These are phyloP conservation scores for Yponomeuta cagnagella DNA, from an alignment of 2,888 invertebrate genomes.

Conservation along the genomic window DNA sequence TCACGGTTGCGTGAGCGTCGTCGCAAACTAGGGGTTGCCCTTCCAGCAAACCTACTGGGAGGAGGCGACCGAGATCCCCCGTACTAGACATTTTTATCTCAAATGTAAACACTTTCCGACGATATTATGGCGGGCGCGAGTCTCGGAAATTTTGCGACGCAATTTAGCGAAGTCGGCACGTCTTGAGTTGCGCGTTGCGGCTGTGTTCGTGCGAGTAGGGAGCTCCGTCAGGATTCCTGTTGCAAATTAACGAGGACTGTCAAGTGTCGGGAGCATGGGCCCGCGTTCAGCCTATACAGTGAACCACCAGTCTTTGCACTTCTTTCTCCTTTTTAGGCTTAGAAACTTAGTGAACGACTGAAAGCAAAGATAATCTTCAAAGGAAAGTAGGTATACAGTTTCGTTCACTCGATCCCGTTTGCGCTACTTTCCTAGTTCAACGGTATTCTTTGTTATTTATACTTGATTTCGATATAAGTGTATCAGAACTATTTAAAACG, in stretches of 20 bases:
- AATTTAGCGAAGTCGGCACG: slow-evolving; percentile 12
- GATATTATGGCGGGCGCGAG: slow-evolving; percentile 32
- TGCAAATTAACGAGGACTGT: slow-evolving; percentile 67
- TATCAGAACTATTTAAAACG: no score
- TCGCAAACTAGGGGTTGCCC: background rate
- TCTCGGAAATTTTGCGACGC: slow-evolving; percentile 27
- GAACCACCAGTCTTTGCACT: background rate
- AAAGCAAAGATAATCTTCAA: no score
- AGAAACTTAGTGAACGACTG: no score
- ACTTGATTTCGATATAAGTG: no score
- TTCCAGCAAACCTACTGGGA: slow-evolving; percentile 38
- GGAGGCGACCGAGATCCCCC: slow-evolving; percentile 22
- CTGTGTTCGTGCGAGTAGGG: background rate
- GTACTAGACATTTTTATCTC: slow-evolving; percentile 49
- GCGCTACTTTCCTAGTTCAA: no score
- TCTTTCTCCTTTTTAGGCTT: background rate
- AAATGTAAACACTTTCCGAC: slow-evolving; percentile 45
- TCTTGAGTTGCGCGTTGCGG: background rate
- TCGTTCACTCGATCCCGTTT: no score
- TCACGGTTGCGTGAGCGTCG: no score
- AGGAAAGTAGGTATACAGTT: no score
- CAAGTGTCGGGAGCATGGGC: slow-evolving; percentile 51
- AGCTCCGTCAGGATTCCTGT: slow-evolving; percentile 40
- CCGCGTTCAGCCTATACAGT: slow-evolving; percentile 16
- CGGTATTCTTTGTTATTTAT: no score